phyloP scores from a whole-genome alignment of 2,888 invertebrate genomes.

The Apodemia duryi region DNA sequence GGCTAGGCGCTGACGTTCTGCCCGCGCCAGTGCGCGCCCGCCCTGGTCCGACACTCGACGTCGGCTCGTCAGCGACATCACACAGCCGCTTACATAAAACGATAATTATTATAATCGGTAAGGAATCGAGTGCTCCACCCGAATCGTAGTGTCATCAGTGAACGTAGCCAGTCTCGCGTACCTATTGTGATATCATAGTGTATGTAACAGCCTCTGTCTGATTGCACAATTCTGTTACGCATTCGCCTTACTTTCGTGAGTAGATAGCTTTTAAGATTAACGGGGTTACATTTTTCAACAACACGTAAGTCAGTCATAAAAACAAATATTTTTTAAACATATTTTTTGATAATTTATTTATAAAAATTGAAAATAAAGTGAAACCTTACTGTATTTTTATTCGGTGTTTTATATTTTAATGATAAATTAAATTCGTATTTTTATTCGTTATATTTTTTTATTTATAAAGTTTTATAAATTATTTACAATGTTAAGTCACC shows the following conservation, averaged over 20 bases:
- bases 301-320: constrained; percentile 56
- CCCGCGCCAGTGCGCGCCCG: constrained; percentile 71
- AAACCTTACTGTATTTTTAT: too few species aligned
- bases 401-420: too few species aligned
- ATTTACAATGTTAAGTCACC: background rate
- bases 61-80: constrained; percentile 76
- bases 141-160: constrained; percentile 8
- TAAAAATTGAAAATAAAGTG: too few species aligned
- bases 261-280: constrained; percentile 52
- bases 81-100: constrained; percentile 63
- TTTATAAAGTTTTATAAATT: background rate
- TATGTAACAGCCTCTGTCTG: constrained; percentile 38
- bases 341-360: too few species aligned
- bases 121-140: constrained; percentile 58
- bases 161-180: constrained; percentile 30
- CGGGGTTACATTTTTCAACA: constrained; percentile 51
- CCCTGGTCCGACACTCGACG: constrained; percentile 78
- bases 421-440: too few species aligned
- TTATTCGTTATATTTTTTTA: background rate
- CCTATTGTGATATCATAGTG: constrained; percentile 38
- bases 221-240: constrained; percentile 45
- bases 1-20: constrained; percentile 36
- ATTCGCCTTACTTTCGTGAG: constrained; percentile 42
- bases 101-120: constrained; percentile 73
- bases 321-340: constrained; percentile 17